Conservation (phyloP, 1,140 invertebrate genomes). For the Danaus melanippus region DNA sequence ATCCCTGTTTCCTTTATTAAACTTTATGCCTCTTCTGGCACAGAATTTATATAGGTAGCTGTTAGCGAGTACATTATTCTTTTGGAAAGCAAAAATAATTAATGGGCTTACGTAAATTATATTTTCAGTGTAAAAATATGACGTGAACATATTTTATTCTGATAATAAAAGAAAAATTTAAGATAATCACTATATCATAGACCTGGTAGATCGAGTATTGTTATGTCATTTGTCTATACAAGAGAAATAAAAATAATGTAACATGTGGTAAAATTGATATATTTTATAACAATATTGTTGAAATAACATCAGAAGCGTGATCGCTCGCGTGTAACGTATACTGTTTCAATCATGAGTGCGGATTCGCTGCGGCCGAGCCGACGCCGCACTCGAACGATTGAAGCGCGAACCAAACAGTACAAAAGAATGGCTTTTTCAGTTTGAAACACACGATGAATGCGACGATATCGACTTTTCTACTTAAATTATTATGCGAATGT, state of each 20-base stretch:
- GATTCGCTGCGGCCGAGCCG: conserved; percentile 6
- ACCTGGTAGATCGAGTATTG: no score
- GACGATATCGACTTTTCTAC: not conserved
- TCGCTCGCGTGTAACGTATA: conserved; percentile 9
- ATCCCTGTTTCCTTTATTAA: no score
- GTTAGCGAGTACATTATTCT: no score
- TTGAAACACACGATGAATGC: conserved; percentile 4
- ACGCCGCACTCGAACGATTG: conserved; percentile 1
- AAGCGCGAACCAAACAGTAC: not conserved
- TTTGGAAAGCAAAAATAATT: no score
- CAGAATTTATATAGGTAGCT: no score
- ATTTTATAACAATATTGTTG: not conserved
- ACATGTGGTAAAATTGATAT: conserved; percentile 7
- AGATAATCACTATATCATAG: no score
- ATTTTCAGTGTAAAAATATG: no score
- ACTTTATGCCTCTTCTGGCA: no score
- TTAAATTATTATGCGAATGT: not conserved
- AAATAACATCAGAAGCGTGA: conserved; percentile 4
- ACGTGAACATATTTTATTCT: no score
- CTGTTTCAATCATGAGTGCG: conserved; percentile 10
- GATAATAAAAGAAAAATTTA: no score
- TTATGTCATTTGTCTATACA: no score
- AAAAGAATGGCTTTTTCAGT: not conserved
- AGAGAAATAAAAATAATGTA: conserved; percentile 1
- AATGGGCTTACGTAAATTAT: no score